Evolutionary conservation across 2,888 invertebrate genomes (phyloP).

Genomic region (Pristionchus japonicus): DNA sequence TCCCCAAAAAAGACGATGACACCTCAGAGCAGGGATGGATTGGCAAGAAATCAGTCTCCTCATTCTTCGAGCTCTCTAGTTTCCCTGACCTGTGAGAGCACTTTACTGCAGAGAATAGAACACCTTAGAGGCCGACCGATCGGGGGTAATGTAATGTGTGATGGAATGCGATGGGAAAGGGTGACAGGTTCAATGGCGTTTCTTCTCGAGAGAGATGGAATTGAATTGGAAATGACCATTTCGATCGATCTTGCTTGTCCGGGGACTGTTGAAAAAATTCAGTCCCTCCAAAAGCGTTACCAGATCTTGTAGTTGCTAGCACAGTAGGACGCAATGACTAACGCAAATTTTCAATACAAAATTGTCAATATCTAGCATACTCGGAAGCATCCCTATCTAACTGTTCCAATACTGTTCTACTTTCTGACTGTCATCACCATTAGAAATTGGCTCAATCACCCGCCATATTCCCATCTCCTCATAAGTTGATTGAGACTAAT

Average conservation of each 20-base stretch:
- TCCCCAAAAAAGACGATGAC: not conserved
- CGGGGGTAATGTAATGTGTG: not conserved
- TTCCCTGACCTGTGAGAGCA: no score
- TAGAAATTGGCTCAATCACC: not conserved
- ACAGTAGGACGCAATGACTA: no score
- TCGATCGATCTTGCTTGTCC: not conserved
- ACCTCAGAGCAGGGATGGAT: no score
- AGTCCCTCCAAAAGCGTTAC: no score
- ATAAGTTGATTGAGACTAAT: conserved; percentile 19
- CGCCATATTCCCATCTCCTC: not conserved
- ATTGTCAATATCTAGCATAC: no score
- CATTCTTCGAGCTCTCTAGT: no score
- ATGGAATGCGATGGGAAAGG: conserved; percentile 28
- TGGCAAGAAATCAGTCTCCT: no score
- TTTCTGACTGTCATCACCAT: not conserved
- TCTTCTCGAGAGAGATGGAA: not conserved
- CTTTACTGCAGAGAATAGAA: no score
- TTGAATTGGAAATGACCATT: not conserved
- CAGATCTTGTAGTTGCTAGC: no score
- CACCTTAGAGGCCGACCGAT: conserved; percentile 27
- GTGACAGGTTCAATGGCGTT: conserved; percentile 12
- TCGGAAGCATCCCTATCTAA: no score
- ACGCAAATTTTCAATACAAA: no score
- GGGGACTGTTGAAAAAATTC: not conserved
- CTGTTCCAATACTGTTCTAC: no score